phyloP scores from a whole-genome alignment of 2,113 vertebrate genomes.

The Amphilophus citrinellus region DNA sequence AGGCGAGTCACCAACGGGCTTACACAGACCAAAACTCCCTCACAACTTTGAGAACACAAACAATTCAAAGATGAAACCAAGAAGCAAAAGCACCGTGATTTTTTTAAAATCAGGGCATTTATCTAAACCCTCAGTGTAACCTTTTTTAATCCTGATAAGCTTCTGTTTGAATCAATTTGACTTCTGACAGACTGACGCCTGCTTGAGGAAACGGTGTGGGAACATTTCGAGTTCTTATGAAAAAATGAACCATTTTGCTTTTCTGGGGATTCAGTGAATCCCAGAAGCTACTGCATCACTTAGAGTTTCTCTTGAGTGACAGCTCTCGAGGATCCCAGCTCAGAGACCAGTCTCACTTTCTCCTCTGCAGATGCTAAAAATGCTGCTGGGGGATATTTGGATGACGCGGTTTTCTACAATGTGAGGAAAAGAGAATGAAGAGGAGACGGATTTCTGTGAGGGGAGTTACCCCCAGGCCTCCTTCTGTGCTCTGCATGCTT shows the following conservation, averaged over 20 bases:
- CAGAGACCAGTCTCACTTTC: too few relatives aligned
- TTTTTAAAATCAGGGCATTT: not conserved
- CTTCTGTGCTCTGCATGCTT: conserved; percentile 23
- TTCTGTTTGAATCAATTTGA: not conserved
- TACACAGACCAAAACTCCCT: not conserved
- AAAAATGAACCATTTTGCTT: conserved; percentile 26
- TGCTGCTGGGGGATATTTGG: not conserved
- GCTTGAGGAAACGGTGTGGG: not conserved
- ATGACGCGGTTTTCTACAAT: conserved; percentile 23
- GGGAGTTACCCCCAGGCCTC: not conserved
- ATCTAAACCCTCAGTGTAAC: not conserved
- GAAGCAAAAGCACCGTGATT: not conserved
- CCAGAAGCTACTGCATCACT: conserved; percentile 26
- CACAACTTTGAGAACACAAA: not conserved
- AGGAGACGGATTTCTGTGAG: conserved; percentile 23
- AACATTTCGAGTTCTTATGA: not conserved
- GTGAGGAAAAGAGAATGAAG: conserved; percentile 41
- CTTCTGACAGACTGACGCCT: not conserved
- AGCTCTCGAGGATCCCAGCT: not conserved
- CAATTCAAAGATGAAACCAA: not conserved
- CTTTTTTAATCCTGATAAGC: not conserved
- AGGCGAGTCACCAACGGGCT: conserved; percentile 63
- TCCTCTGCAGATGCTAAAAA: conserved; percentile 8
- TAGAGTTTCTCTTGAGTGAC: conserved; percentile 25
- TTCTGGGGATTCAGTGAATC: conserved; percentile 19